Conservation (phyloP, 2,888 invertebrate genomes). For the Acanthosepion pharaonis region DNA sequence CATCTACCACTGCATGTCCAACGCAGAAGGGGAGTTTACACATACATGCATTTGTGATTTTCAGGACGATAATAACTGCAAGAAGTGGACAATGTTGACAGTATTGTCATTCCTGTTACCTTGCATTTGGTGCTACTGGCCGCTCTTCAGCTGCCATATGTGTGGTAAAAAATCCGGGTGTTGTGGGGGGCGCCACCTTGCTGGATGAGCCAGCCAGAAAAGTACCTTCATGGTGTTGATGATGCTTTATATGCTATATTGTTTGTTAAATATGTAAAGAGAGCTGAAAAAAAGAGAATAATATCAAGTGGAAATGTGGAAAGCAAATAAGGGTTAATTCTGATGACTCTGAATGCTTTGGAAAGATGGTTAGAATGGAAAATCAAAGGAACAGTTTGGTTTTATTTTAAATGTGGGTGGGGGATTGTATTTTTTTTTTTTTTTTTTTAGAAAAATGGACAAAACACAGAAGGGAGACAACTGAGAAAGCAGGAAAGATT, state of each 20-base stretch:
- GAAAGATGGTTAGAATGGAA: background rate
- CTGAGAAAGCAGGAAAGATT: background rate
- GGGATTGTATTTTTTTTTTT: background rate
- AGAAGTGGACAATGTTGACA: slow-evolving; percentile 89
- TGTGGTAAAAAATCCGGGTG: slow-evolving; percentile 86
- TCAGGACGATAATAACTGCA: slow-evolving; percentile 75
- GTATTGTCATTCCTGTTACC: slow-evolving; percentile 90
- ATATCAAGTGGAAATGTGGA: background rate
- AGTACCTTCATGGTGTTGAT: background rate
- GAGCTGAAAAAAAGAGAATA: background rate
- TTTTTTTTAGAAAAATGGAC: background rate
- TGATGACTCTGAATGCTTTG: background rate
- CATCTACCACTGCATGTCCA: slow-evolving; percentile 94
- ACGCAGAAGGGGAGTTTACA: slow-evolving; percentile 85
- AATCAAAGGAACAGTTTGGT: slow-evolving; percentile 2
- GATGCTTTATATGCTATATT: background rate
- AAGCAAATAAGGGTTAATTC: background rate
- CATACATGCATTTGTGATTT: slow-evolving; percentile 87
- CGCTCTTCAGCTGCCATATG: slow-evolving; percentile 87
- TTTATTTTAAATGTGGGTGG: background rate
- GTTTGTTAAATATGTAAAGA: slow-evolving; percentile 24
- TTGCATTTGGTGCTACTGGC: slow-evolving; percentile 94
- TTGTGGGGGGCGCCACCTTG: slow-evolving; percentile 86
- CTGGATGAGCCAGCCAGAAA: slow-evolving; percentile 55
- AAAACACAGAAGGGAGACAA: background rate